Conservation (phyloP, 2,113 vertebrate genomes). For the Rana temporaria region DNA sequence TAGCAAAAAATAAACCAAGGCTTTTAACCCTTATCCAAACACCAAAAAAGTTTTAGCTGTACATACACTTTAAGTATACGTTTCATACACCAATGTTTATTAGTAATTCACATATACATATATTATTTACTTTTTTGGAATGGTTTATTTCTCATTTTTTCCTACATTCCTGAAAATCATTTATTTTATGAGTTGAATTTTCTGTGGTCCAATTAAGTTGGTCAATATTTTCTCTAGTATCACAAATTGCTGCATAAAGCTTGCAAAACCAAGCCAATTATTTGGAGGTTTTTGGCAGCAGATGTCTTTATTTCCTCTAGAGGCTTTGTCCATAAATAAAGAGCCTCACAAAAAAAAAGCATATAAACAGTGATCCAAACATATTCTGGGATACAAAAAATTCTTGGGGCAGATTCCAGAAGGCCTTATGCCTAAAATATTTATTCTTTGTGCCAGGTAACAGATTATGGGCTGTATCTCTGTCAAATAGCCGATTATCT, state of each 20-base stretch:
- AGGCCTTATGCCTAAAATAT: constrained; percentile 42
- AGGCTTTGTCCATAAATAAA: constrained; percentile 45
- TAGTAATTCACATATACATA: too few relatives aligned
- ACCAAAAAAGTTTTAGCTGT: too few relatives aligned
- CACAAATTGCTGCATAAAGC: constrained; percentile 43
- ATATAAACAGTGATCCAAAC: constrained; percentile 22
- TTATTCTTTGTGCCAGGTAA: constrained; percentile 32
- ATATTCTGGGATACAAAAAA: constrained; percentile 21
- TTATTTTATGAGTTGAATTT: neutral
- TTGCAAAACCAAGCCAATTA: constrained; percentile 21
- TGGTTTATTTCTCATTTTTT: neutral
- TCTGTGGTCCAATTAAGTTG: constrained; percentile 25
- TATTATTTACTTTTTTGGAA: neutral
- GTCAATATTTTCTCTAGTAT: constrained; percentile 24
- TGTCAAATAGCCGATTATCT: constrained; percentile 41
- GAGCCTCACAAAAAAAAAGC: constrained; percentile 11
- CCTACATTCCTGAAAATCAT: neutral
- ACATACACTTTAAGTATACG: too few relatives aligned
- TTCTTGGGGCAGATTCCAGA: neutral
- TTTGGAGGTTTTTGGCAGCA: constrained; percentile 37
- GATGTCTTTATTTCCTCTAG: constrained; percentile 23
- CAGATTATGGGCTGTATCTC: constrained; percentile 34
- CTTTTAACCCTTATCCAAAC: too few relatives aligned
- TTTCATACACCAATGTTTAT: too few relatives aligned
- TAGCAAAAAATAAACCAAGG: too few relatives aligned